Percentiles rank a stretch among this genome's conserved stretches.
Evolutionary conservation across 2,113 vertebrate species (phyloP).

Genomic region (Silurus glanis): DNA sequence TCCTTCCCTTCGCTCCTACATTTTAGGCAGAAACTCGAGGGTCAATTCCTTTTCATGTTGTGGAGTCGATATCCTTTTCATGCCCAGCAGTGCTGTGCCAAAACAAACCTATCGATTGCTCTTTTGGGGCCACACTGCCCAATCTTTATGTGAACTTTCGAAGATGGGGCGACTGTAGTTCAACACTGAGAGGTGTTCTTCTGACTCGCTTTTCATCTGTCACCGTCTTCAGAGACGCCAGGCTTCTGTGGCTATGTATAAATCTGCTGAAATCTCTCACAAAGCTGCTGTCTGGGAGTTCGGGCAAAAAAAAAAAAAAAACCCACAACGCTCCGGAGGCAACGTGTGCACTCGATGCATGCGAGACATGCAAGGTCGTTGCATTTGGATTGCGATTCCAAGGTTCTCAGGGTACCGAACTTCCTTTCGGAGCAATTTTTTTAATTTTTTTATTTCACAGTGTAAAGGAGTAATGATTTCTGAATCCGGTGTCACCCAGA

Average conservation of each 20-base stretch:
- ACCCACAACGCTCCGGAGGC: background rate
- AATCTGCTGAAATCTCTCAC: background rate
- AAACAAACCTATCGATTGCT: conserved; percentile 53
- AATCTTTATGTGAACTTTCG: conserved; percentile 49
- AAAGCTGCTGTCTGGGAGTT: background rate
- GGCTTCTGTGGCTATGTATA: conserved; percentile 47
- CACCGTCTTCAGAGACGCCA: conserved; percentile 45
- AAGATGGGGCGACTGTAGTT: conserved; percentile 20
- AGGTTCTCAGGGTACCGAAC: background rate
- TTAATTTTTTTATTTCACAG: background rate
- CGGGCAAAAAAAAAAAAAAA: background rate
- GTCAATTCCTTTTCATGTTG: conserved; percentile 54
- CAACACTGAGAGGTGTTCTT: conserved; percentile 25
- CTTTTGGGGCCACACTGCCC: conserved; percentile 24
- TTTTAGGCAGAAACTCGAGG: conserved; percentile 44
- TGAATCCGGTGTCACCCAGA: background rate
- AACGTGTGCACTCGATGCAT: background rate
- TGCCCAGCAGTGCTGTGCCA: conserved; percentile 42
- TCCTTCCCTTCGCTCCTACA: conserved; percentile 3
- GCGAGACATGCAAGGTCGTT: background rate
- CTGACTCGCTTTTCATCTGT: background rate
- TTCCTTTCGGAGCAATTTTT: background rate
- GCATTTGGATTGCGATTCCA: background rate
- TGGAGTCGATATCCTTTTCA: conserved; percentile 49
- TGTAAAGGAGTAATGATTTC: background rate